Evolutionary conservation across 2,888 invertebrate genomes (phyloP).

Genomic region (Cephus runcator): DNA sequence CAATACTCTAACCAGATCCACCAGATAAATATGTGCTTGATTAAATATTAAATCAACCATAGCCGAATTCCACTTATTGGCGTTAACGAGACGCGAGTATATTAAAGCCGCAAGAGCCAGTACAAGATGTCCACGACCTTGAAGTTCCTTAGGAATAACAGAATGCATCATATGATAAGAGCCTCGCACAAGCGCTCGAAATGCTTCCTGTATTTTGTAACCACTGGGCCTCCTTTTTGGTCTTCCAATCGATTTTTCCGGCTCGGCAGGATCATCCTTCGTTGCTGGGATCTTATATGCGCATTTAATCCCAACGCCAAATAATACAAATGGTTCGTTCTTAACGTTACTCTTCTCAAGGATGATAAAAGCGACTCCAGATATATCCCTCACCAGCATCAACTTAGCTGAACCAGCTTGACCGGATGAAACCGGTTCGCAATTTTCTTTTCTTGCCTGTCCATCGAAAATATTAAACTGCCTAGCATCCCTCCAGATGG

Average conservation of each 20-base stretch:
- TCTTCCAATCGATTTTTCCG: conserved; percentile 25
- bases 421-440: conserved; percentile 33
- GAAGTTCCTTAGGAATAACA: conserved; percentile 42
- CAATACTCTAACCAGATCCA: conserved; percentile 50
- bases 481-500: conserved; percentile 51
- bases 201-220: conserved; percentile 45
- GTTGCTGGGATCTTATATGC: conserved; percentile 29
- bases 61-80: conserved; percentile 54
- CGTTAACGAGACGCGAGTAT: conserved; percentile 50
- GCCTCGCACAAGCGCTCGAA: conserved; percentile 51
- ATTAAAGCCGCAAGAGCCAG: conserved; percentile 52
- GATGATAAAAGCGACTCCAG: conserved; percentile 51
- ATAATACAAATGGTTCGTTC: conserved; percentile 54
- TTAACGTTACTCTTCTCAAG: conserved; percentile 50
- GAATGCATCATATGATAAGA: conserved; percentile 52
- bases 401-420: conserved; percentile 48
- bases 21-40: conserved; percentile 55
- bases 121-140: conserved; percentile 46
- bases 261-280: conserved; percentile 29
- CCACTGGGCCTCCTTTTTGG: conserved; percentile 47
- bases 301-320: conserved; percentile 37
- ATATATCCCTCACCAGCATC: conserved; percentile 47
- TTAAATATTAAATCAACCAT: conserved; percentile 59
- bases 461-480: conserved; percentile 55
- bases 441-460: conserved; percentile 46